Evolutionary conservation across 2,797 vertebrate species (phyloP).

Genomic region (Moxostoma hubbsi): DNA sequence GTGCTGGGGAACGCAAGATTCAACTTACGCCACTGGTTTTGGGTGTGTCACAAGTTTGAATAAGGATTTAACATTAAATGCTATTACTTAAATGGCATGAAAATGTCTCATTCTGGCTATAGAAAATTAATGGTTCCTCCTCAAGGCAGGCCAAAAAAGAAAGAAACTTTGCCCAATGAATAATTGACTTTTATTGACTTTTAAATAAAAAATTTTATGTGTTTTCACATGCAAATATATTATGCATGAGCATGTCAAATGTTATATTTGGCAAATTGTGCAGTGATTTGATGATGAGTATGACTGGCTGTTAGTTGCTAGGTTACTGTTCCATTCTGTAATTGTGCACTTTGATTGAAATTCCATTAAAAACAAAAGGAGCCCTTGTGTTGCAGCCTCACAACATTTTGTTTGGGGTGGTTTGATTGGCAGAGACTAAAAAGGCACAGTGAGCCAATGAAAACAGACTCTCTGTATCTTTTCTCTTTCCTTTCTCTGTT

Average conservation of each 20-base stretch:
- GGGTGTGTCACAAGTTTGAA: no score
- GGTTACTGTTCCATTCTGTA: constrained; percentile 35
- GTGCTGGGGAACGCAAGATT: no score
- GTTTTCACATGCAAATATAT: neutral
- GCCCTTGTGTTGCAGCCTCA: constrained; percentile 2
- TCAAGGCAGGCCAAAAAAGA: neutral
- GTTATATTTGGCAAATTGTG: constrained; percentile 18
- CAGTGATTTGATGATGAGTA: constrained; percentile 18
- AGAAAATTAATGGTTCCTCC: neutral
- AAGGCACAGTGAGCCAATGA: neutral
- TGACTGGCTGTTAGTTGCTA: constrained; percentile 41
- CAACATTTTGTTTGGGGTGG: constrained; percentile 2
- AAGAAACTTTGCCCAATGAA: neutral
- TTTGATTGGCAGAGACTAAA: neutral
- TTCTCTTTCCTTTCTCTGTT: neutral
- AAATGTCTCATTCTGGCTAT: no score
- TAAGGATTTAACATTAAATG: no score
- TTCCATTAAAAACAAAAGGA: constrained; percentile 22
- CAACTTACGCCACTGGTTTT: no score
- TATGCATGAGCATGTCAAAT: constrained; percentile 2
- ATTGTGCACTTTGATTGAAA: constrained; percentile 28
- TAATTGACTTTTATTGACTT: neutral
- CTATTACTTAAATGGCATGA: no score
- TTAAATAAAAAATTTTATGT: neutral
- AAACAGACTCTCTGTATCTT: neutral